A percentile compares a stretch with the other conserved stretches of the same genome.
Conservation (phyloP, 35 echinoderm and acorn worm genomes). For the Heliocidaris erythrogramma region DNA sequence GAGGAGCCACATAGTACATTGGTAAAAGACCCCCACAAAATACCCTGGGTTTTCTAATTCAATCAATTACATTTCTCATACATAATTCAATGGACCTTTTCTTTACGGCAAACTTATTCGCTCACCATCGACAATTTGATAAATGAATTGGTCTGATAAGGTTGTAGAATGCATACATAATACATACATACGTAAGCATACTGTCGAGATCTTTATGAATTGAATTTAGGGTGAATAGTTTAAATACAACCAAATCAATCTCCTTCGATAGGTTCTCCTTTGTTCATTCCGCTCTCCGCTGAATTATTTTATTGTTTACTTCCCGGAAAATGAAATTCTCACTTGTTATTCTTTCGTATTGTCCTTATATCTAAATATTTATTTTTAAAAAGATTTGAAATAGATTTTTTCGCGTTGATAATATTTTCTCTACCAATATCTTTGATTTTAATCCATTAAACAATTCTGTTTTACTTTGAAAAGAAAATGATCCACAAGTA, state of each 20-base stretch:
- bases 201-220: background rate
- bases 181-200: background rate
- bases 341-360: background rate
- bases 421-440: too few relatives aligned
- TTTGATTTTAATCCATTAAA: too few relatives aligned
- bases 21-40: background rate
- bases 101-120: background rate
- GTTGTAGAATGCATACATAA: slow-evolving; percentile 1
- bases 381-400: background rate
- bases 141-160: background rate
- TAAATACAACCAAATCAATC: background rate
- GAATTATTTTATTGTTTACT: background rate
- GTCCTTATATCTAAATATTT: background rate
- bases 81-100: background rate
- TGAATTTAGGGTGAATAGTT: background rate
- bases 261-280: background rate
- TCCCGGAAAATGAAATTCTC: background rate
- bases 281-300: background rate
- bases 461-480: too few relatives aligned
- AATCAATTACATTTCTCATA: slow-evolving; percentile 19
- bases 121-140: background rate
- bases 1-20: background rate
- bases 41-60: background rate
- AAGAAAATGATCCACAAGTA: too few relatives aligned
- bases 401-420: background rate